Percentiles rank a stretch among this genome's conserved stretches.
phyloP scores from a whole-genome alignment of 2,888 invertebrate species.

The Drosophila rubida region DNA sequence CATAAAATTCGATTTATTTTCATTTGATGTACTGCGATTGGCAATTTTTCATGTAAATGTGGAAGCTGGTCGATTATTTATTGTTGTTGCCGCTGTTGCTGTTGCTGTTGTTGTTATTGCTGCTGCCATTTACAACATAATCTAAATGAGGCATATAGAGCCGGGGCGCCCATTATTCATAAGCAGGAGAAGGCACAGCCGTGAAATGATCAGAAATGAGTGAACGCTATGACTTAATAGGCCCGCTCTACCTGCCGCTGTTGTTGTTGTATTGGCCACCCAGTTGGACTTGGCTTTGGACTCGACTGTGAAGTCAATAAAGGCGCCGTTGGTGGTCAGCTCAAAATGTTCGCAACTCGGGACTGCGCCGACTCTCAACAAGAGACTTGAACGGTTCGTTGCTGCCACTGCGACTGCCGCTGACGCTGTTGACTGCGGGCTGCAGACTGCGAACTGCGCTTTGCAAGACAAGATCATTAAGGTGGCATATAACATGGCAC shows the following conservation, averaged over 20 bases:
- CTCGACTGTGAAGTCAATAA: conserved; percentile 81
- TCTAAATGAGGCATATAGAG: conserved; percentile 74
- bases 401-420: conserved; percentile 22
- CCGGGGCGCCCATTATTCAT: conserved; percentile 72
- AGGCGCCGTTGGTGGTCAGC: conserved; percentile 83
- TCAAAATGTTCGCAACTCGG: conserved; percentile 75
- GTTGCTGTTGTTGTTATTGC: conserved; percentile 24
- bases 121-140: conserved; percentile 77
- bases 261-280: conserved; percentile 47
- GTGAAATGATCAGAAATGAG: conserved; percentile 76
- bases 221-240: conserved; percentile 83
- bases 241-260: conserved; percentile 61
- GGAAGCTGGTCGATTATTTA: conserved; percentile 37
- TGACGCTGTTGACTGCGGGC: conserved; percentile 22
- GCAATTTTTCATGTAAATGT: conserved; percentile 77
- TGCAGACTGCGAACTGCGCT: conserved; percentile 44
- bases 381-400: conserved; percentile 44
- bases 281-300: conserved; percentile 53
- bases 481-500: conserved; percentile 83
- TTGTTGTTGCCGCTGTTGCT: conserved; percentile 11
- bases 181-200: conserved; percentile 59
- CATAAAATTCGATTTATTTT: conserved; percentile 61
- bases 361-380: conserved; percentile 50
- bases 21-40: conserved; percentile 59
- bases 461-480: conserved; percentile 83